Evolutionary conservation across 2,113 vertebrate genomes (phyloP).

Genomic region (Eira barbara): DNA sequence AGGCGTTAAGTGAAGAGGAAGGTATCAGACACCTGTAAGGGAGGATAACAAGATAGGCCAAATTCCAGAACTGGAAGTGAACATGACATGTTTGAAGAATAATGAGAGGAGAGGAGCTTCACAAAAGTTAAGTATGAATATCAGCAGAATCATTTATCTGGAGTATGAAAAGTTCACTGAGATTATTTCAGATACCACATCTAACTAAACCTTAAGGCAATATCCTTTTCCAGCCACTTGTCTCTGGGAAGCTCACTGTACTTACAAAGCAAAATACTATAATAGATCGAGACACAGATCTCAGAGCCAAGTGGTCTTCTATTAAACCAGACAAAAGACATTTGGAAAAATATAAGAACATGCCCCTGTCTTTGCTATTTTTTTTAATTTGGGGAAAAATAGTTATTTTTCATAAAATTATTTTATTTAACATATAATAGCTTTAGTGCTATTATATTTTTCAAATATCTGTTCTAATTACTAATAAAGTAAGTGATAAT

Average conservation of each 20-base stretch:
- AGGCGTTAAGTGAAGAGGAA: neutral
- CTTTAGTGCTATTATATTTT: neutral
- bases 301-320: neutral
- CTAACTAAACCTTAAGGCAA: neutral
- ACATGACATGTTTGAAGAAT: neutral
- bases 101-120: neutral
- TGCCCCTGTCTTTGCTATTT: neutral
- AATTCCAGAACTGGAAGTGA: neutral
- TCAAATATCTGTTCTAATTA: neutral
- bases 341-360: neutral
- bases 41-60: neutral
- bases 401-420: neutral
- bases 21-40: neutral
- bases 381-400: neutral
- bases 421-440: neutral
- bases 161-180: neutral
- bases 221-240: neutral
- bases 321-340: neutral
- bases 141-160: neutral
- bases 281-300: neutral
- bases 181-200: neutral
- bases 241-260: neutral
- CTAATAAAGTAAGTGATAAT: neutral
- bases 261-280: neutral
- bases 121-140: neutral